A percentile compares a stretch with the other conserved stretches of the same genome.
phyloP scores from a whole-genome alignment of 2,797 vertebrate genomes.

The Sebastes iracundus region DNA sequence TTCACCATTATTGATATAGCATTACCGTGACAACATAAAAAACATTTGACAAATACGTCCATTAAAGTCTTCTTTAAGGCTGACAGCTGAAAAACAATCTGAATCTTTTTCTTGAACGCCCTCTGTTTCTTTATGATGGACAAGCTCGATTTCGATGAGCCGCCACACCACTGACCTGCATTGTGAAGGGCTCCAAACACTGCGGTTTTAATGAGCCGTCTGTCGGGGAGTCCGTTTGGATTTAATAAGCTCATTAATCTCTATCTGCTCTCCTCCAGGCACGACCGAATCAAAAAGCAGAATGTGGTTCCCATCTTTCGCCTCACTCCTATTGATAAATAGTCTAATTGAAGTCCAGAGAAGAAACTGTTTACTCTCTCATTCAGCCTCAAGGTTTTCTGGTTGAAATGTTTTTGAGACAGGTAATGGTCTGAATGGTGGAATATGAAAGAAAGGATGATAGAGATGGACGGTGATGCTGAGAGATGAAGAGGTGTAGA shows the following conservation, averaged over 20 bases:
- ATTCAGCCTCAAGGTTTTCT: constrained; percentile 11
- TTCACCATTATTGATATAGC: constrained; percentile 19
- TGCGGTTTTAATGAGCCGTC: constrained; percentile 69
- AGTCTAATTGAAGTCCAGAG: constrained; percentile 34
- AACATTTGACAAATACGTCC: constrained; percentile 47
- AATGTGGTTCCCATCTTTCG: constrained; percentile 48
- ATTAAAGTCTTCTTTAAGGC: constrained; percentile 29
- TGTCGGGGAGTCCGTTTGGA: constrained; percentile 66
- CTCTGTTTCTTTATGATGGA: constrained; percentile 44
- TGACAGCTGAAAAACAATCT: constrained; percentile 22
- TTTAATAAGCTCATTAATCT: constrained; percentile 81
- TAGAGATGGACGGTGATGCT: background rate
- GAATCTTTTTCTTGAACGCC: background rate
- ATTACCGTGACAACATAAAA: constrained; percentile 16
- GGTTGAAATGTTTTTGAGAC: constrained; percentile 11
- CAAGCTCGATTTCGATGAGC: constrained; percentile 40
- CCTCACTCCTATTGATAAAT: constrained; percentile 47
- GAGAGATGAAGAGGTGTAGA: constrained; percentile 10
- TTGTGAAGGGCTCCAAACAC: constrained; percentile 54
- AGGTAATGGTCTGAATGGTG: constrained; percentile 10
- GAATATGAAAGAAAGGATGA: constrained; percentile 13
- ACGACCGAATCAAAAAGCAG: constrained; percentile 36
- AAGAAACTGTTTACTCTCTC: constrained; percentile 30
- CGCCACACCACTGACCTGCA: constrained; percentile 49
- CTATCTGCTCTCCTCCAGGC: constrained; percentile 64